Base-by-base conservation (phyloP, 2,113 vertebrate genomes). In the Microtus richardsoni region DNA sequence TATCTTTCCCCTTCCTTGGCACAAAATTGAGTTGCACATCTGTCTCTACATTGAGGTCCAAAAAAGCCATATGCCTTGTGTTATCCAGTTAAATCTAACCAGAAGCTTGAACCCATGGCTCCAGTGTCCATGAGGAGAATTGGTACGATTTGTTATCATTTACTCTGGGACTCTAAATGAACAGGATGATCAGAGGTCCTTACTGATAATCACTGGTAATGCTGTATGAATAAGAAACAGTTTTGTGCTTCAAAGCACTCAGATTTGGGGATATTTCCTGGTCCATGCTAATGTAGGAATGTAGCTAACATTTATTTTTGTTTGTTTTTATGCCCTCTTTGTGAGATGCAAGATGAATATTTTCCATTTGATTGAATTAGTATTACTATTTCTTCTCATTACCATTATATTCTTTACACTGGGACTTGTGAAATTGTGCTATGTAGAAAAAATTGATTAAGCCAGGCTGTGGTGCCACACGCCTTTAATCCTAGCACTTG, bases 341-440 rank as follows among this genome's bases (percentile, higher is more conserved):
- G 89, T 74, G 66, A 88, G 62, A 91, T 91, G 58, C 58, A 64
- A 74, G 78, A 83, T 36, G 74, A 88, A 75, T 39, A 22, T 89
- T 80, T 90, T 88, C 62, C 3, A 54, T 79, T 78, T 17, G 22
- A 7, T n/a, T 62, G 70, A 89, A 60, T 89, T 70, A 44, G 70
- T 79, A 49, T 71, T 86, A 64, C 39, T 64, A 44, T 41, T 58
- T 58, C 22, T 70, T 82, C 26, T 78, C 44, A 2, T 70, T 70
- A 82, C 64, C 22, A 64, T n/a, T 49, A 54, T 93, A 5, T 41
- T 44, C 26, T 64, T 84, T 84, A 17, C 62, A 66, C 62, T 7
- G 28, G 60, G 28, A 64, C 21, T 54, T 30, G 7, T 90, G 44
- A 79, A 78, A 71, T 78, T 89, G 62, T 89, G 19, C 36, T 89